Conservation (phyloP, 2,888 invertebrate genomes). For the Teleogryllus oceanicus region DNA sequence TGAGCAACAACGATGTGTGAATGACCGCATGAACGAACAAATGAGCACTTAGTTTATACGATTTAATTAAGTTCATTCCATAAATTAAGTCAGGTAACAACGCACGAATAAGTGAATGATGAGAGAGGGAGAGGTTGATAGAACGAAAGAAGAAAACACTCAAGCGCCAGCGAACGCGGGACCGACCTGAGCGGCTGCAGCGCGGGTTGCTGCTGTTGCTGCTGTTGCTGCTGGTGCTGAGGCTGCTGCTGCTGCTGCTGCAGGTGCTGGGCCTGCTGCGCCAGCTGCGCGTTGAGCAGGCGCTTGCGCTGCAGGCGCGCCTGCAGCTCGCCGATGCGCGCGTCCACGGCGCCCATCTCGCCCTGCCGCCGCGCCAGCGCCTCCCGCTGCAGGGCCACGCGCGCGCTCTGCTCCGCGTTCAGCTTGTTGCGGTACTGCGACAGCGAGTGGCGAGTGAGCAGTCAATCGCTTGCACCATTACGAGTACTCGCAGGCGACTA, state of each 20-base stretch:
- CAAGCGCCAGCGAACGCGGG: background rate
- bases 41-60: no score
- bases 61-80: no score
- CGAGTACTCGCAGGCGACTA: no score
- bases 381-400: conserved; percentile 84
- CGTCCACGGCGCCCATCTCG: conserved; percentile 88
- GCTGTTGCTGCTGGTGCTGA: conserved; percentile 47
- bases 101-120: no score
- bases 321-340: conserved; percentile 89
- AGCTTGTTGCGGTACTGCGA: conserved; percentile 89
- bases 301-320: conserved; percentile 85
- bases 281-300: conserved; percentile 73
- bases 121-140: no score
- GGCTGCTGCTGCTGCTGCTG: conserved; percentile 42
- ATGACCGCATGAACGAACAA: no score
- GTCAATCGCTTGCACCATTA: no score
- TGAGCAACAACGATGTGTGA: no score
- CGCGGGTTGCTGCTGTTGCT: conserved; percentile 50
- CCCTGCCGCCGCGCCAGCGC: conserved; percentile 84
- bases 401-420: conserved; percentile 90
- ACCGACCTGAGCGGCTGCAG: conserved; percentile 44
- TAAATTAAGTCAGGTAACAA: no score
- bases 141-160: no score
- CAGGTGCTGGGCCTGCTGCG: conserved; percentile 54
- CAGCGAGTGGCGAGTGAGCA: no score